Conservation (phyloP, 2,888 invertebrate species). For the Spisula subtruncata region DNA sequence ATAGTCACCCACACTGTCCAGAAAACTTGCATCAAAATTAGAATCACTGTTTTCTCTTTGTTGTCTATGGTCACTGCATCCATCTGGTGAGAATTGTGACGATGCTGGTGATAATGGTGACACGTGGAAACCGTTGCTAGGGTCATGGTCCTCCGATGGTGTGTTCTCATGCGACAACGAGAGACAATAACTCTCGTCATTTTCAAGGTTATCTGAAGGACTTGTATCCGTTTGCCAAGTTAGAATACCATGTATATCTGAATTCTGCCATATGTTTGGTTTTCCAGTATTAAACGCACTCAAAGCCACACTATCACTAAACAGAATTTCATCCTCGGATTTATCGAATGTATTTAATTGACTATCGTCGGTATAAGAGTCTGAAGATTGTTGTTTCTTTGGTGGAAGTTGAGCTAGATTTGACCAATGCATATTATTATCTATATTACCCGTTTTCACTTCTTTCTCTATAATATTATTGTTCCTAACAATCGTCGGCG, state of each 20-base stretch:
- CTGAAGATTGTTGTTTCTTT: conserved; percentile 65
- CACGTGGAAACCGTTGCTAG: conserved; percentile 39
- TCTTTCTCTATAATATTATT: conserved; percentile 57
- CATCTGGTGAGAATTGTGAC: conserved; percentile 40
- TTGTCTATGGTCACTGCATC: conserved; percentile 12
- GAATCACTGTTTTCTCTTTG: conserved; percentile 36
- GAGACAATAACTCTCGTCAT: conserved; percentile 76
- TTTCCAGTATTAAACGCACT: conserved; percentile 72
- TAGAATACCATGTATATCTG: conserved; percentile 70
- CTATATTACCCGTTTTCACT: conserved; percentile 65
- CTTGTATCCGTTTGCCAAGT: conserved; percentile 82
- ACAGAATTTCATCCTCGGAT: conserved; percentile 79
- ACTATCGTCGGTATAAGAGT: conserved; percentile 73
- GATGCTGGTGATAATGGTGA: conserved; percentile 39
- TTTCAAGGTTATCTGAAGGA: conserved; percentile 82
- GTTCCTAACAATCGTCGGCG: conserved; percentile 37
- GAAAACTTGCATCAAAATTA: conserved; percentile 46
- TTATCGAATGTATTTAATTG: conserved; percentile 76
- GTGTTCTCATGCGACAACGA: conserved; percentile 78
- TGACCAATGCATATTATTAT: conserved; percentile 60
- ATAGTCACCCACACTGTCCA: conserved; percentile 42
- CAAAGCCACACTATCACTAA: conserved; percentile 80
- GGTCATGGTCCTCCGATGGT: conserved; percentile 74
- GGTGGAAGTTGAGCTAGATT: conserved; percentile 59
- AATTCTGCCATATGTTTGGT: conserved; percentile 77